Conservation (phyloP, 2,797 vertebrate genomes). For the Alfaro cultratus region DNA sequence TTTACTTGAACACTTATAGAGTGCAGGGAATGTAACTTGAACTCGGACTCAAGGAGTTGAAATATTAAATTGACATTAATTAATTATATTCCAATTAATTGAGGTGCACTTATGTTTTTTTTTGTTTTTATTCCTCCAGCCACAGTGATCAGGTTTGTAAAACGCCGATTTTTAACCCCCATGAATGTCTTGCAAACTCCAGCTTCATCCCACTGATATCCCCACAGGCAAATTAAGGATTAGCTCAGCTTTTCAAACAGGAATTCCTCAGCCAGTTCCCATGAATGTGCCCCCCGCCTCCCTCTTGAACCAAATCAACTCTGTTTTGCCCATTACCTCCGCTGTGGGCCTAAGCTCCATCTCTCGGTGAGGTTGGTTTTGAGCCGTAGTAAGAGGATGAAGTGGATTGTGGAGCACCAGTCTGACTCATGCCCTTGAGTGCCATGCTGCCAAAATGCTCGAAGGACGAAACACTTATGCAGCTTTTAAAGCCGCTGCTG, state of each 20-base stretch:
- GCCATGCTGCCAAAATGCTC: conserved; percentile 57
- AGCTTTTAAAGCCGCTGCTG: conserved; percentile 34
- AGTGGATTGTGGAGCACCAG: conserved; percentile 68
- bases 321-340: conserved; percentile 55
- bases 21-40: not conserved
- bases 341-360: conserved; percentile 61
- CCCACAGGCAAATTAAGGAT: conserved; percentile 83
- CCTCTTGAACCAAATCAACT: conserved; percentile 61
- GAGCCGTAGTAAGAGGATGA: conserved; percentile 77
- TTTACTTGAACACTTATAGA: not conserved
- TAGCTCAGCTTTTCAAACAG: conserved; percentile 75
- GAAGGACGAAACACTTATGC: conserved; percentile 52
- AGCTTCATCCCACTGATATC: conserved; percentile 73
- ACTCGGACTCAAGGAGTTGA: not conserved
- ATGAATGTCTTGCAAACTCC: conserved; percentile 71
- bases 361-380: conserved; percentile 54
- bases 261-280: conserved; percentile 69
- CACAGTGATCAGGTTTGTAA: conserved; percentile 51
- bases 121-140: conserved; percentile 42
- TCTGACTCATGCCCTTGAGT: conserved; percentile 77
- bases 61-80: not conserved
- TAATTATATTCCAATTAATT: not conserved
- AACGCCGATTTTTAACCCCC: conserved; percentile 54
- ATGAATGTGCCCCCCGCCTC: conserved; percentile 61
- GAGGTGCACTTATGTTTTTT: conserved; percentile 30